Evolutionary conservation across 2,113 vertebrate genomes (phyloP), one percentile per base, ranked within the genome.

Genomic region (Asarcornis scutulata): DNA sequence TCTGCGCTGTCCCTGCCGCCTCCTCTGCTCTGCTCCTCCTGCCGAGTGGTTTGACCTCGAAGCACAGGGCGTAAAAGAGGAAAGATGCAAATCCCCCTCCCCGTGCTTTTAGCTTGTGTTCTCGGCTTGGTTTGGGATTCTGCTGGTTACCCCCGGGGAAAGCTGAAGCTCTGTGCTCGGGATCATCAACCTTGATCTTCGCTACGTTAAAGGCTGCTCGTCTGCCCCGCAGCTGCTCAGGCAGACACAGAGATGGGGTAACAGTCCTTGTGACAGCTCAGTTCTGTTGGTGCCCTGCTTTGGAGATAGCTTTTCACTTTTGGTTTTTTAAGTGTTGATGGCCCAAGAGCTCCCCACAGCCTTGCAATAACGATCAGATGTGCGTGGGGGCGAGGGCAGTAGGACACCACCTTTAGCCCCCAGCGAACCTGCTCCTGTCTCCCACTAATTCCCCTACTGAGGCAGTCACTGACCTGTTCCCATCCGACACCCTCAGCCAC

Each of bases 241-340:
- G 26, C 8, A 42, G 40, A 34, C 9, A 8, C 0, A 0, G 32
- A 87, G n/a, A 18, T 86, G 32, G 36, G 17, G 23, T 42, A 59
- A 77, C 31, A 31, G 5, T 55, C 75, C n/a, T 55, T 23, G 20
- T 15, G n/a, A 17, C 36, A 42, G 32, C 46, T 25, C 11, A 14
- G 18, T 13, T 55, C 16, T 50, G 5, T 40, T 17, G 13, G 17
- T n/a, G 21, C 11, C 53, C 23, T 89, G 46, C 56, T 73, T n/a
- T 73, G 53, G 32, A 82, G 62, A 26, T 21, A 17, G 1, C 9
- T 40, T 64, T 40, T 27, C 15, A 2, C 46, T 42, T 36, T 25
- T 9, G 7, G 22, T 40, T 40, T 53, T 82, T 62, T 11, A 67
- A 50, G 55, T 18, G 18, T 6, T 86, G 64, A 44, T 34, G 72